Percentiles rank a stretch among this genome's conserved stretches.
phyloP scores from a whole-genome alignment of 2,888 invertebrate genomes.

The Dasysyrphus tricinctus region DNA sequence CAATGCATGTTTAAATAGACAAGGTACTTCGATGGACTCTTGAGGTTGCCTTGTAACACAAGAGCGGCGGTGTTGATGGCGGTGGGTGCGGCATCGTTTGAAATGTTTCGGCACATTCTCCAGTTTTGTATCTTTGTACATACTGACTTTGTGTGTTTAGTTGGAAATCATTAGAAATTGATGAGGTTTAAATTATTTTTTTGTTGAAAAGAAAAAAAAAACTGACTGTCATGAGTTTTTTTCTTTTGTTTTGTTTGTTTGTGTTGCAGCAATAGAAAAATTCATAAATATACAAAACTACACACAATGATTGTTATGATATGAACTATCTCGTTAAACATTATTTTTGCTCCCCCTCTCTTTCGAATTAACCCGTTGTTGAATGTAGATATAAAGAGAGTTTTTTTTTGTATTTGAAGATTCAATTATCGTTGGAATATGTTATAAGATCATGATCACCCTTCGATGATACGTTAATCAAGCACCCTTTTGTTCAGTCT shows the following conservation, averaged over 20 bases:
- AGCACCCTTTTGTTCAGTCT: constrained; percentile 50
- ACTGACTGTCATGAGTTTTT: constrained; percentile 42
- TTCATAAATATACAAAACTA: constrained; percentile 16
- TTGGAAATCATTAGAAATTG: constrained; percentile 73
- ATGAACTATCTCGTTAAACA: constrained; percentile 56
- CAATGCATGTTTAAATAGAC: constrained; percentile 48
- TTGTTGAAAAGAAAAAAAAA: constrained; percentile 37
- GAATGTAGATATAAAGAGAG: neutral
- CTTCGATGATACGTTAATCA: constrained; percentile 63
- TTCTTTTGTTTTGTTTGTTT: constrained; percentile 38
- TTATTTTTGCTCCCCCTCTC: constrained; percentile 18
- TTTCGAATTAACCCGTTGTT: constrained; percentile 41
- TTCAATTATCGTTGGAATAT: constrained; percentile 62
- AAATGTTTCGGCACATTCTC: constrained; percentile 58
- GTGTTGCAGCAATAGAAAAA: constrained; percentile 29
- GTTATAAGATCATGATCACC: constrained; percentile 49
- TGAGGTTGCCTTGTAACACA: constrained; percentile 46
- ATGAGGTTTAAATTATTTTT: constrained; percentile 63
- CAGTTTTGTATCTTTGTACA: neutral
- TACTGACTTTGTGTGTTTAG: constrained; percentile 61
- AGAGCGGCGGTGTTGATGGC: neutral
- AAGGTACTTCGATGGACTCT: constrained; percentile 40
- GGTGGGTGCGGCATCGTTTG: constrained; percentile 59
- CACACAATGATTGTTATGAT: constrained; percentile 19
- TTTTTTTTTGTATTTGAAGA: constrained; percentile 54